phyloP scores from a whole-genome alignment of 2,888 invertebrate species.

The Zygaena filipendulae region DNA sequence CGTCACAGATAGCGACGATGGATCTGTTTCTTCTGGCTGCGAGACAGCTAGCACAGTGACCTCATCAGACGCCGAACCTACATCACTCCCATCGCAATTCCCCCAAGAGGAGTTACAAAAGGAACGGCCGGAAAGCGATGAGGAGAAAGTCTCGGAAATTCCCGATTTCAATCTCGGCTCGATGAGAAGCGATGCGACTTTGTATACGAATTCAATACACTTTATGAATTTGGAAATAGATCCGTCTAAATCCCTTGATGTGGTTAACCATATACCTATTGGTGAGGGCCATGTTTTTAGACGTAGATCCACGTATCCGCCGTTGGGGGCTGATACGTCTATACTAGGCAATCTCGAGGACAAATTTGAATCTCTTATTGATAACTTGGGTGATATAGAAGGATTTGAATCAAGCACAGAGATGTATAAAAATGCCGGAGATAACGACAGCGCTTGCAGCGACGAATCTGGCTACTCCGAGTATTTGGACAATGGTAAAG shows the following conservation, averaged over 20 bases:
- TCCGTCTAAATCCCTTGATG: slow-evolving; percentile 24
- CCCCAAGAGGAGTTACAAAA: slow-evolving; percentile 46
- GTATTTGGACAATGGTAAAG: slow-evolving; percentile 64
- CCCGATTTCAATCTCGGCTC: slow-evolving; percentile 23
- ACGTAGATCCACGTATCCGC: slow-evolving; percentile 56
- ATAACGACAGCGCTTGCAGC: slow-evolving; percentile 84
- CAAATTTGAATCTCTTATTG: slow-evolving; percentile 52
- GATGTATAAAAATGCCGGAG: slow-evolving; percentile 54
- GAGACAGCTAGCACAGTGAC: slow-evolving; percentile 81
- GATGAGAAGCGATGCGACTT: slow-evolving; percentile 25
- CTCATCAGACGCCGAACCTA: slow-evolving; percentile 66
- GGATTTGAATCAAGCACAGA: slow-evolving; percentile 49
- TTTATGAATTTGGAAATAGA: slow-evolving; percentile 19
- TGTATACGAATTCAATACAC: slow-evolving; percentile 28
- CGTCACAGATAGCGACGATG: slow-evolving; percentile 76
- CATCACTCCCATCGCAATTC: slow-evolving; percentile 52
- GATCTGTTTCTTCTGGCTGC: slow-evolving; percentile 83
- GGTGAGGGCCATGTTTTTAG: slow-evolving; percentile 55
- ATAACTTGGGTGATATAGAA: slow-evolving; percentile 47
- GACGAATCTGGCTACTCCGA: slow-evolving; percentile 95
- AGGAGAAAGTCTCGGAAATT: slow-evolving; percentile 33
- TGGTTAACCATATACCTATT: slow-evolving; percentile 57
- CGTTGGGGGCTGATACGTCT: slow-evolving; percentile 33
- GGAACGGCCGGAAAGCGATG: slow-evolving; percentile 34
- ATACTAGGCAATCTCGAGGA: slow-evolving; percentile 37